phyloP scores from a whole-genome alignment of 2,888 invertebrate genomes.

The Agrotis exclamationis region DNA sequence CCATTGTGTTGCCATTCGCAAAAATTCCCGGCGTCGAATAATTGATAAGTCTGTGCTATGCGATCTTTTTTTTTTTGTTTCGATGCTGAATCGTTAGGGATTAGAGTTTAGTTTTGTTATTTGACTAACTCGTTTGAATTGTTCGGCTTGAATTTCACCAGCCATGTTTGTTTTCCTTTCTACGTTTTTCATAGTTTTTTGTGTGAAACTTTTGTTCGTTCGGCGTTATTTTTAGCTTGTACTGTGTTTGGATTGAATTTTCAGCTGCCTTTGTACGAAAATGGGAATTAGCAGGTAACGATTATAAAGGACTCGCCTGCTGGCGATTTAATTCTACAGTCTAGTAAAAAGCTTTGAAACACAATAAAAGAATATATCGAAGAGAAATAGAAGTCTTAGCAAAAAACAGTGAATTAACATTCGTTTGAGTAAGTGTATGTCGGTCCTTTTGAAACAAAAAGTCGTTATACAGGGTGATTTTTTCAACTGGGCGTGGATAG shows the following conservation, averaged over 20 bases:
- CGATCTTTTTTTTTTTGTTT: constrained; percentile 71
- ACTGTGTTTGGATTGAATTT: constrained; percentile 33
- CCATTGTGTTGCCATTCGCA: constrained; percentile 86
- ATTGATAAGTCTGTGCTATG: constrained; percentile 81
- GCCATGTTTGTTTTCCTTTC: constrained; percentile 67
- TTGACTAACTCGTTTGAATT: constrained; percentile 63
- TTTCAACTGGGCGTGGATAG: no score
- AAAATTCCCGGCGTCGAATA: constrained; percentile 84
- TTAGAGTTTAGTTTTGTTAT: constrained; percentile 77
- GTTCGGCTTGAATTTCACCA: constrained; percentile 59
- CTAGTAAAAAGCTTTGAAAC: neutral
- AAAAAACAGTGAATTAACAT: no score
- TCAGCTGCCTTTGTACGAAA: constrained; percentile 35
- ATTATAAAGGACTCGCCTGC: neutral
- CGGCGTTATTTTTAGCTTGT: constrained; percentile 45
- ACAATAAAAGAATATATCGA: constrained; percentile 4
- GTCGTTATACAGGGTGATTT: no score
- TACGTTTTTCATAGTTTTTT: constrained; percentile 65
- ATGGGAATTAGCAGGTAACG: constrained; percentile 1
- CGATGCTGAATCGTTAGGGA: constrained; percentile 79
- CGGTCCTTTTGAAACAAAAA: no score
- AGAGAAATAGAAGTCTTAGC: neutral
- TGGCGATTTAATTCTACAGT: neutral
- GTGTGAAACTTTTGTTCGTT: constrained; percentile 55
- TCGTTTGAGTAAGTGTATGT: no score